These are phyloP conservation scores for Salvelinus sp. DNA, from an alignment of 2,113 vertebrate genomes.

Conservation along the genomic window DNA sequence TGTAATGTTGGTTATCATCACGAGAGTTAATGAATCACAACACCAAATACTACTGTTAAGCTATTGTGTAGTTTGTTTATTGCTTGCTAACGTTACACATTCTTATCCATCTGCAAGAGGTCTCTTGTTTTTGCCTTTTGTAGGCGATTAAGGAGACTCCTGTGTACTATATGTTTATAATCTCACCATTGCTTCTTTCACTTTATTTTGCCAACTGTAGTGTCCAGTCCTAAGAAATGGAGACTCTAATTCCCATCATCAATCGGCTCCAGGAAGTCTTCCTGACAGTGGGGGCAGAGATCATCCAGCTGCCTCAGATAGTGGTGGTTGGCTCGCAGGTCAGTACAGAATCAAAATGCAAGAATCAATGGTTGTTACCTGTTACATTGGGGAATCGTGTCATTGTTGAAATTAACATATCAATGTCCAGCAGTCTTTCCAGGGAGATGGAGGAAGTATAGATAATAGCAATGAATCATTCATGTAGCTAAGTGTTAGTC, in stretches of 20 bases:
- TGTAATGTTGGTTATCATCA: not conserved
- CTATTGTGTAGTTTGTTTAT: not conserved
- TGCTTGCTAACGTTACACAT: conserved; percentile 51
- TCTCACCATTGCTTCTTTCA: conserved; percentile 1
- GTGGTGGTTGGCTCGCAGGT: conserved; percentile 79
- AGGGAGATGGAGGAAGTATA: not conserved
- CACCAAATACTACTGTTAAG: not conserved
- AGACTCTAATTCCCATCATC: conserved; percentile 78
- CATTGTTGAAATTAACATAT: not conserved
- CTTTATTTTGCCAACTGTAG: not conserved
- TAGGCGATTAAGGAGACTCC: conserved; percentile 61
- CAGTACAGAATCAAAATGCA: conserved; percentile 15
- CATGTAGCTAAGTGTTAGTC: not conserved
- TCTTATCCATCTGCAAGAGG: conserved; percentile 81
- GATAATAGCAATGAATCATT: not conserved
- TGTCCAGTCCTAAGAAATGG: conserved; percentile 62
- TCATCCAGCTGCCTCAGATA: conserved; percentile 80
- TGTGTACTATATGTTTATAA: too few species aligned
- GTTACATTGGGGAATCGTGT: not conserved
- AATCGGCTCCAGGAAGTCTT: conserved; percentile 83
- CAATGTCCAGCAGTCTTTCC: not conserved
- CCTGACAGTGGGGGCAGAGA: conserved; percentile 75
- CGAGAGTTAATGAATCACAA: not conserved
- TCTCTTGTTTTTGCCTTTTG: conserved; percentile 50
- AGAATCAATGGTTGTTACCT: not conserved